These are phyloP conservation scores for Exephanes ischioxanthus DNA, from an alignment of 2,888 invertebrate species.

Conservation along the genomic window DNA sequence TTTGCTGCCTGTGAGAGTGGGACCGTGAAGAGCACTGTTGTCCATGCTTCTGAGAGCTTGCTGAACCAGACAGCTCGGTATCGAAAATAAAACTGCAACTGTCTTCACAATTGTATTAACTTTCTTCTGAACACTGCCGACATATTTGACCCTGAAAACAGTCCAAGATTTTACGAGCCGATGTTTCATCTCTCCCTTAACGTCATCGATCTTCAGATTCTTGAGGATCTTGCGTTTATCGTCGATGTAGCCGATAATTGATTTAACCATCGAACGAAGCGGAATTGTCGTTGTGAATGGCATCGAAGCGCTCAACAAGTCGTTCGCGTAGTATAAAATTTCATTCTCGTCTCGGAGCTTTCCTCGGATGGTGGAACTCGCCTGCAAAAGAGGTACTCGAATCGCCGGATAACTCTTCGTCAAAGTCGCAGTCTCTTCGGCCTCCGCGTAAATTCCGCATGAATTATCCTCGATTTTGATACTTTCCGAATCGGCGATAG, in stretches of 20 bases:
- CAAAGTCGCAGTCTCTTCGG: not conserved
- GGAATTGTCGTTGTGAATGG: constrained; percentile 70
- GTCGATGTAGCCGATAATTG: constrained; percentile 36
- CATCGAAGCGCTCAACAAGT: constrained; percentile 72
- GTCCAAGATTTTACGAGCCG: constrained; percentile 10
- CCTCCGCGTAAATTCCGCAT: not conserved
- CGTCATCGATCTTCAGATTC: constrained; percentile 26
- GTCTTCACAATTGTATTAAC: constrained; percentile 28
- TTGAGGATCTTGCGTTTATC: constrained; percentile 39
- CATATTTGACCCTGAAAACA: constrained; percentile 21
- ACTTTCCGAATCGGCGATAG: constrained; percentile 83
- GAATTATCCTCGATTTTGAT: not conserved
- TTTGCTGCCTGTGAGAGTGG: constrained; percentile 84
- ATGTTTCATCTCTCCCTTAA: constrained; percentile 37
- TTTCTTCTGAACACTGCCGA: constrained; percentile 32
- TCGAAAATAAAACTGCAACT: constrained; percentile 58
- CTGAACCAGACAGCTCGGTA: constrained; percentile 75
- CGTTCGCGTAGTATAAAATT: constrained; percentile 61
- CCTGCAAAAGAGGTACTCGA: constrained; percentile 51
- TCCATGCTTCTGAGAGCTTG: constrained; percentile 82
- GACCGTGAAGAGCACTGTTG: constrained; percentile 85
- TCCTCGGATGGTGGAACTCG: constrained; percentile 50
- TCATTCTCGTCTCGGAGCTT: constrained; percentile 48
- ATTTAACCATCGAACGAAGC: constrained; percentile 10
- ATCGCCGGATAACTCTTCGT: constrained; percentile 9